Base-by-base conservation (phyloP, 2,888 invertebrate genomes). In the Escarpia spicata region DNA sequence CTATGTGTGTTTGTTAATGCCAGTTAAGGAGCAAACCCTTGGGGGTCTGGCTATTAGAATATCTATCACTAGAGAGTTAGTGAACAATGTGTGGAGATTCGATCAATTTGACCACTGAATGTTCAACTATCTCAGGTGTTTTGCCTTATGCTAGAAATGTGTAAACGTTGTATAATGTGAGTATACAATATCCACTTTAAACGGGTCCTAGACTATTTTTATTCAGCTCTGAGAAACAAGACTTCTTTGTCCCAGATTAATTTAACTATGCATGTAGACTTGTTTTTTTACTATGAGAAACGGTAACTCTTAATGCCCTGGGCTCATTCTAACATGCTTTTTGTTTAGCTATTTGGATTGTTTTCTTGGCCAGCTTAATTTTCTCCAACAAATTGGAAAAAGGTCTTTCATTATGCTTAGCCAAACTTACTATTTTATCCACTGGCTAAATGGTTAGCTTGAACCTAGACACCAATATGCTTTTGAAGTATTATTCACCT, bases 131-230 rank as follows among this genome's bases (percentile, higher is more conserved):
- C 4, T 75, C 26, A 26, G 4, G 6, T 75, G 75, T 75, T 75
- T 75, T 75, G 9, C 52, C 52, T 52, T 52, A 2, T 19, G n/a
- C 75, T 75, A 26, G 75, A 75, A 19, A 26, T 9, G 75, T 75
- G 75, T 75, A 75, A 75, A 75, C 75, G 26, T 75, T 75, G 75
- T n/a, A 26, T 75, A 75, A 75, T 75, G 75, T 75, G 75, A 75
- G n/a, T 0, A 26, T 6, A 75, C 2, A 26, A 52, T 52, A 12
- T 52, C 3, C 52, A 37, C 37, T 37, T 19, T 26, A 75, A 75
- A 75, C 6, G 26, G 6, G 19, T 19, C 19, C 26, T 26, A 15
- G n/a, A n/a, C n/a, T 75, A 75, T 75, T 75, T n/a, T 75, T 75
- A n/a, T n/a, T 75, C 19, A 75, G 26, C 6, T 26, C 6, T 26